phyloP scores from a whole-genome alignment of 2,888 invertebrate genomes.

The Drosophila atripex region DNA sequence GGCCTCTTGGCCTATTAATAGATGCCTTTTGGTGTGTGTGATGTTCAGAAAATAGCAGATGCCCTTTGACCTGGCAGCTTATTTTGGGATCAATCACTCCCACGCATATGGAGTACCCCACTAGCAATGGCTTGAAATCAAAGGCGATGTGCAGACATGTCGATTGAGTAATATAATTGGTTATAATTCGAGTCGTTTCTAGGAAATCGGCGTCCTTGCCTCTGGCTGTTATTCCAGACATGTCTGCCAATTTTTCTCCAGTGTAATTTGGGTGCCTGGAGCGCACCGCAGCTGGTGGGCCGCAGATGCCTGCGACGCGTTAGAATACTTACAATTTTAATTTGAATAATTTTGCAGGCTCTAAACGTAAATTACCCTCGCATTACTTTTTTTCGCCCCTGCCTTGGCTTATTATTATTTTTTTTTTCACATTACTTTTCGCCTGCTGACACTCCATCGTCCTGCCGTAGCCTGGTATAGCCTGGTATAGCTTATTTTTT shows the following conservation, averaged over 20 bases:
- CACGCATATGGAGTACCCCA: not conserved
- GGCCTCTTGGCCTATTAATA: not conserved
- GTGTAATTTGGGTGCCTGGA: constrained; percentile 22
- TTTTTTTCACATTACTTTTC: constrained; percentile 24
- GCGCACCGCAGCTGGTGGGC: constrained; percentile 47
- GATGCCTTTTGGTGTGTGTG: not conserved
- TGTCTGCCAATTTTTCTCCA: not conserved
- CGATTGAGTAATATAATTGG: not conserved
- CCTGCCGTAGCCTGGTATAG: not conserved
- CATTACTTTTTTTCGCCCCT: constrained; percentile 47
- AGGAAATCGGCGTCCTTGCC: too few species aligned
- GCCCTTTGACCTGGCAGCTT: not conserved
- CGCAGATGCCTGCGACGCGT: constrained; percentile 62
- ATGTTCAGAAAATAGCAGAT: not conserved
- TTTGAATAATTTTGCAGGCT: constrained; percentile 77
- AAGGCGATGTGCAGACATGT: not conserved
- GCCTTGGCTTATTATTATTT: constrained; percentile 60
- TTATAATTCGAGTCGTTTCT: not conserved
- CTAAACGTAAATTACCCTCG: constrained; percentile 77
- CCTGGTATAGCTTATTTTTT: constrained; percentile 57
- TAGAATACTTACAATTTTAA: constrained; percentile 77
- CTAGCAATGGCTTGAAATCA: too few species aligned
- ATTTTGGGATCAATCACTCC: not conserved
- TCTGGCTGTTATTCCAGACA: not conserved
- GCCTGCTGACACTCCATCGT: constrained; percentile 43